Evolutionary conservation across 2,113 vertebrate genomes (phyloP).

Genomic region (Fregetta grallaria): DNA sequence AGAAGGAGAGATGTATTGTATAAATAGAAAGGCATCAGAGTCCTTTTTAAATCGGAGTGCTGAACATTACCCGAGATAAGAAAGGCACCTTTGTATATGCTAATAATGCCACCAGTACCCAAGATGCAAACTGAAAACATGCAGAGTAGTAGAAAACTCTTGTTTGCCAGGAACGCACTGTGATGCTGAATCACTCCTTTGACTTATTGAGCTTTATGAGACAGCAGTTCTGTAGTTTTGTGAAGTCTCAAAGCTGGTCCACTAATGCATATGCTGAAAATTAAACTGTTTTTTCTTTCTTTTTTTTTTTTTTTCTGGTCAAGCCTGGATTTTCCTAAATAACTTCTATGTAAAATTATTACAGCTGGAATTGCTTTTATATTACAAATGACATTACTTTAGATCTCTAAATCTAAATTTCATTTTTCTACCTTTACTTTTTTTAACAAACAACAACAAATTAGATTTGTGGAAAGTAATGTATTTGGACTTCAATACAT

Average conservation of each 20-base stretch:
- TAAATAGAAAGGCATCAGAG: neutral
- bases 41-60: neutral
- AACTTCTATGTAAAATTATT: neutral
- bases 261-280: neutral
- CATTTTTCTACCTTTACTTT: neutral
- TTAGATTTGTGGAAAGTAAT: neutral
- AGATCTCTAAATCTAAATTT: neutral
- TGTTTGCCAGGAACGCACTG: neutral
- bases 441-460: neutral
- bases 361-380: neutral
- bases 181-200: neutral
- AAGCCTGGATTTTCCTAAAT: neutral
- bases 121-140: neutral
- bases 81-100: neutral
- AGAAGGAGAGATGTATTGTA: neutral
- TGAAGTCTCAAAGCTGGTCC: neutral
- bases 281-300: fast-evolving
- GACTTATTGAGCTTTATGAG: neutral
- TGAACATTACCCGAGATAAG: neutral
- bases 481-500: neutral
- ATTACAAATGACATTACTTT: neutral
- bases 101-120: neutral
- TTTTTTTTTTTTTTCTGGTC: neutral
- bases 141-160: neutral
- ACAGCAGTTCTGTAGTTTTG: neutral